A percentile compares a stretch with the other conserved stretches of the same genome.
Evolutionary conservation across 2,113 vertebrate genomes (phyloP).

Genomic region (Eclectus roratus): DNA sequence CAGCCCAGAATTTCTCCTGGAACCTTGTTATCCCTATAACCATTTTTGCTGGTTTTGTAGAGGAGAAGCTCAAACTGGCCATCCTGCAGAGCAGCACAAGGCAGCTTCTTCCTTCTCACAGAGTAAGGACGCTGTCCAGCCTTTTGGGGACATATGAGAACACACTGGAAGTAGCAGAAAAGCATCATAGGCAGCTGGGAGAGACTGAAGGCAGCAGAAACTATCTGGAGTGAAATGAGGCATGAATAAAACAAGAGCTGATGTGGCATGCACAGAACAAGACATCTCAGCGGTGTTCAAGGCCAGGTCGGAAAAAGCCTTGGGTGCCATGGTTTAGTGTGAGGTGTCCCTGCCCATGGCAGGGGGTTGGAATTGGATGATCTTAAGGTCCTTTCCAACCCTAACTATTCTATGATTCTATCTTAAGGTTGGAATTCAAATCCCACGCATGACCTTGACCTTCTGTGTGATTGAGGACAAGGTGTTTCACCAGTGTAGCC

Average conservation of each 20-base stretch:
- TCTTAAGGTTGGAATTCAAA: background rate
- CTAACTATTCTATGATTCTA: no score
- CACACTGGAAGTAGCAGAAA: background rate
- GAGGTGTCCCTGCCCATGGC: no score
- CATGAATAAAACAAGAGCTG: background rate
- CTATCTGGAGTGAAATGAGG: background rate
- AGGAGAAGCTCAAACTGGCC: background rate
- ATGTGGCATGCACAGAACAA: background rate
- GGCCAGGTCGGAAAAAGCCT: no score
- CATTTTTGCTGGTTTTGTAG: background rate
- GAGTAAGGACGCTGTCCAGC: background rate
- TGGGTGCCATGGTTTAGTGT: no score
- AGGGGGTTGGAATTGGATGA: no score
- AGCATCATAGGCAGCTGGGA: background rate
- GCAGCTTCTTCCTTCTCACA: background rate
- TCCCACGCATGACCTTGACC: background rate
- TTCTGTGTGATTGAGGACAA: background rate
- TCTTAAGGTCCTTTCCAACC: no score
- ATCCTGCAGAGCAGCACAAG: background rate
- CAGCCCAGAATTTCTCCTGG: background rate
- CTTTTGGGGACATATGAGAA: fast-evolving
- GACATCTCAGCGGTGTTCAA: background rate
- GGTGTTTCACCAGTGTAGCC: background rate
- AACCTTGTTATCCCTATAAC: background rate
- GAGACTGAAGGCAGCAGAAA: background rate